Evolutionary conservation across 2,888 invertebrate species (phyloP).

Genomic region (Chelonus formosanus): DNA sequence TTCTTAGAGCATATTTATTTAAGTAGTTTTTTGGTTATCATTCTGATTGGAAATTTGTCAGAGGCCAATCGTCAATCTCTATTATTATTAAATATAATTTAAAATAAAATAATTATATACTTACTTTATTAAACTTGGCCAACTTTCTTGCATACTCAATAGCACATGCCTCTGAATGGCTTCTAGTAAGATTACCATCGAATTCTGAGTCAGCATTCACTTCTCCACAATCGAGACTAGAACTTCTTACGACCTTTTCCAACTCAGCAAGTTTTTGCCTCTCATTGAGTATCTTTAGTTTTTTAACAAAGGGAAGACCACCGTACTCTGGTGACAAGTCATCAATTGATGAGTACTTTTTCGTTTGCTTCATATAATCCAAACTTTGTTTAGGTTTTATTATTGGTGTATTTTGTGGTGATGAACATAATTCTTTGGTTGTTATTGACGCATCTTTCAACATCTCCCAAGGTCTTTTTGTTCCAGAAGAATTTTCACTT

Average conservation of each 20-base stretch:
- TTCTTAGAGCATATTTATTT: constrained; percentile 14
- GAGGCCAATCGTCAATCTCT: no score
- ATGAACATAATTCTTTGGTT: constrained; percentile 38
- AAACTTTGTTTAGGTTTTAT: constrained; percentile 51
- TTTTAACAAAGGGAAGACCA: constrained; percentile 86
- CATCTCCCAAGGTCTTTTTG: constrained; percentile 78
- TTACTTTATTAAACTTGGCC: constrained; percentile 59
- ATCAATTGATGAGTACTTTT: constrained; percentile 84
- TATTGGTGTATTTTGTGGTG: constrained; percentile 50
- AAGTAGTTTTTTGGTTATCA: not conserved
- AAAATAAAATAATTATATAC: not conserved
- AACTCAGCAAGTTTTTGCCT: constrained; percentile 85
- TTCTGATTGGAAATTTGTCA: no score
- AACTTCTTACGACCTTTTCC: constrained; percentile 81
- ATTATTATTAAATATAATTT: no score
- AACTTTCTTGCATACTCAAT: constrained; percentile 69
- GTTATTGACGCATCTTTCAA: constrained; percentile 74
- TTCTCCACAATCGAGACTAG: constrained; percentile 79
- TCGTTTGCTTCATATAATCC: constrained; percentile 63
- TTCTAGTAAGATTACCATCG: constrained; percentile 73
- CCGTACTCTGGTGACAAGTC: constrained; percentile 89
- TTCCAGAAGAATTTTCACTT: constrained; percentile 59
- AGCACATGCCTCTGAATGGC: constrained; percentile 83
- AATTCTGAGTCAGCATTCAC: constrained; percentile 70
- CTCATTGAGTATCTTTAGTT: constrained; percentile 87